Evolutionary conservation across 2,113 vertebrate species (phyloP), one percentile per base, ranked within the genome.

Genomic region (Bettongia penicillata): DNA sequence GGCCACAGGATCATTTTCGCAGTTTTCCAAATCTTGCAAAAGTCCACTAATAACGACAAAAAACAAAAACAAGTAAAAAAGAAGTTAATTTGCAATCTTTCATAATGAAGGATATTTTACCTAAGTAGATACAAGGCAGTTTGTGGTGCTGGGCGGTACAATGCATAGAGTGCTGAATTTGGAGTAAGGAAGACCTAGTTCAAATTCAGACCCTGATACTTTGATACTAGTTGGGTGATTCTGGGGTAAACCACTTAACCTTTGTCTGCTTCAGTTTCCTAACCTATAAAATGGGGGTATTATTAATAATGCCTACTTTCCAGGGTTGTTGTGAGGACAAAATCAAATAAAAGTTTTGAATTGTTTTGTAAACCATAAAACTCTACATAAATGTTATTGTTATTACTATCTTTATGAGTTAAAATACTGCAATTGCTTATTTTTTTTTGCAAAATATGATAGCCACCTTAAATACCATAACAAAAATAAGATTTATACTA

Each of bases 1-100:
- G 96, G 99, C 99, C 96, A 99, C 99, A 52, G 99, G 99, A 96
- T 99, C 99, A 52, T 99, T 99, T 97, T 99, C 99, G 98, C 99
- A 99, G 98, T 99, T 99, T 98, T 99, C 99, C 97, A 99, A 98
- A 93, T 99, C 99, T 98, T 99, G 99, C 93, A 99, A 98, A 97
- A 99, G 99, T 97, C 99, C 99, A 98, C 99, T 99, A 96, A 95
- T 50, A 91, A 98, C 95, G 52, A 97, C 96, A 96, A 94, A 92
- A 93, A 19, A 96, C 8, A 93, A 95, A 6, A 94, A 47, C 0
- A 51, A 93, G 91, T 84, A 43, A 16, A 96, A 93, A 92, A 47
- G 93, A 93, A 92, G 90, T 97, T 91, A 97, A 53, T 95, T 6
- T 92, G 31, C 5, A 57, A 50, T 90, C 37, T 93, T 84, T 84